These are phyloP conservation scores for Australoheros scitulus DNA, from an alignment of 2,113 vertebrate genomes.

Conservation along the genomic window DNA sequence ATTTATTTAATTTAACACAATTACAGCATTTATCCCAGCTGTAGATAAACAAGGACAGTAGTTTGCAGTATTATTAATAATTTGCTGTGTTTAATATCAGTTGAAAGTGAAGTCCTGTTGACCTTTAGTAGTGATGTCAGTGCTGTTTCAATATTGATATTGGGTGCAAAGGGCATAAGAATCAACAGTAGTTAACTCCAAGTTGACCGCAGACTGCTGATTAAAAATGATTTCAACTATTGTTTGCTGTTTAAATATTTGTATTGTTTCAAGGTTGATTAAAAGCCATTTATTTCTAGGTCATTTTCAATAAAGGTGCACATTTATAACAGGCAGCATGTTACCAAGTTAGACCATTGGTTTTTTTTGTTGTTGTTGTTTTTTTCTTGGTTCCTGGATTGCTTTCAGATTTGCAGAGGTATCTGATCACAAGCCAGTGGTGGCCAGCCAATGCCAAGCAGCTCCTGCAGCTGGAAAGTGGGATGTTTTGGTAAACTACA, in stretches of 20 bases:
- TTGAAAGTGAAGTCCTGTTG: background rate
- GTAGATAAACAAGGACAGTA: background rate
- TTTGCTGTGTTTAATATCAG: background rate
- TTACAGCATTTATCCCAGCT: no score
- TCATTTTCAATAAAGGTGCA: background rate
- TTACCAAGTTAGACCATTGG: background rate
- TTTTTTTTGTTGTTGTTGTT: background rate
- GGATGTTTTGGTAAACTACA: background rate
- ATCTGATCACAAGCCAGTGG: background rate
- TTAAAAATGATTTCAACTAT: background rate
- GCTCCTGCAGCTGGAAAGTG: background rate
- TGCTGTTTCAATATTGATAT: background rate
- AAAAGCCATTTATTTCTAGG: background rate
- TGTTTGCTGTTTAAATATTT: background rate
- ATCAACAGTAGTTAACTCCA: background rate
- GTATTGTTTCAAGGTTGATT: background rate
- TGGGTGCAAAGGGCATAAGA: background rate
- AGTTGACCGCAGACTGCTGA: background rate
- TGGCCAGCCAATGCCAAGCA: background rate
- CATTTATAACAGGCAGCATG: background rate
- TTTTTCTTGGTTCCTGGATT: background rate
- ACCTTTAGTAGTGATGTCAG: background rate
- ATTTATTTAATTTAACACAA: background rate
- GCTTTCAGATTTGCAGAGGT: background rate
- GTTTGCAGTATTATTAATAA: background rate